phyloP scores from a whole-genome alignment of 2,888 invertebrate species.

The Apoda limacodes region DNA sequence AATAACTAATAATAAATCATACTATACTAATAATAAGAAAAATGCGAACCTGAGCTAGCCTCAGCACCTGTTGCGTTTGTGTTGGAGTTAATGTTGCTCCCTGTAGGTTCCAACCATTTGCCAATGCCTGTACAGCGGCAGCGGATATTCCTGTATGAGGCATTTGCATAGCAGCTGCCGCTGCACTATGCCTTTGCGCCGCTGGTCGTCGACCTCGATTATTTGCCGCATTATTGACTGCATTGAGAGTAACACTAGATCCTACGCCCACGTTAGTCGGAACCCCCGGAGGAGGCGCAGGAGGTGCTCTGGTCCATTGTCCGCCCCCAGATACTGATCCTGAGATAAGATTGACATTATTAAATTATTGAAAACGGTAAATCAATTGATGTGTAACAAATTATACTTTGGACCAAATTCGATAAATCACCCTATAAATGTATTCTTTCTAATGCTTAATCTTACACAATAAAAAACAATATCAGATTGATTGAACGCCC shows the following conservation, averaged over 20 bases:
- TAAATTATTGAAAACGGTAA: too few relatives aligned
- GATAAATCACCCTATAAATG: too few relatives aligned
- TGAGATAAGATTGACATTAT: too few relatives aligned
- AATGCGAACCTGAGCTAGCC: constrained; percentile 53
- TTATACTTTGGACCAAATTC: too few relatives aligned
- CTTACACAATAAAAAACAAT: too few relatives aligned
- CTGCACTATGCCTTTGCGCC: constrained; percentile 39
- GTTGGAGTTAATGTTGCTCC: constrained; percentile 48
- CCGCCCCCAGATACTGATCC: constrained; percentile 66
- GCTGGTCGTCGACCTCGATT: constrained; percentile 41
- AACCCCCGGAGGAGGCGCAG: constrained; percentile 73
- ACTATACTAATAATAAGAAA: too few relatives aligned
- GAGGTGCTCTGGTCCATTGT: constrained; percentile 84
- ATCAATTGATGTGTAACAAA: too few relatives aligned
- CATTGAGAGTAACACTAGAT: constrained; percentile 27
- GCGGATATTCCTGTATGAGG: constrained; percentile 49
- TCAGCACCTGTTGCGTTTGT: constrained; percentile 62
- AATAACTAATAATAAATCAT: too few relatives aligned
- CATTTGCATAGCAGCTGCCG: constrained; percentile 47
- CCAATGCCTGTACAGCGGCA: constrained; percentile 53
- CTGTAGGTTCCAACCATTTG: constrained; percentile 45
- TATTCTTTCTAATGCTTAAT: too few relatives aligned
- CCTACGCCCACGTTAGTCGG: constrained; percentile 34
- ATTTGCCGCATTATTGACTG: constrained; percentile 35
- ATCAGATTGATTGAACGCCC: too few relatives aligned